Conservation (phyloP, 2,797 vertebrate species). For the Enteromius trimaculatus region DNA sequence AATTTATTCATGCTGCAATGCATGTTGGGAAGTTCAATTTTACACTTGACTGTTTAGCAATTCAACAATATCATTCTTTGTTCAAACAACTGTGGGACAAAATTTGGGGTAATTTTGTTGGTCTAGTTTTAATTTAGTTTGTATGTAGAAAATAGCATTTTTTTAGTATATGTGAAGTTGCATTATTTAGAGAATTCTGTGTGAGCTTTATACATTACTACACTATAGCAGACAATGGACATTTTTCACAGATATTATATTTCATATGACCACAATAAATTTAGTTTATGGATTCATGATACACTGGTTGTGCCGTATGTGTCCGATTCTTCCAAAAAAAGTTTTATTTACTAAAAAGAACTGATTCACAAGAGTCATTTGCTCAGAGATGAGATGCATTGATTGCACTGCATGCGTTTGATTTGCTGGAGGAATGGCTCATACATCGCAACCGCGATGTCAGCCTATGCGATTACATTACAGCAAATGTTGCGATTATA, state of each 20-base stretch:
- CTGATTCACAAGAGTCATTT: neutral
- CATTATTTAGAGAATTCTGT: neutral
- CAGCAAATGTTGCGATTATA: no score
- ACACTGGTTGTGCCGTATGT: neutral
- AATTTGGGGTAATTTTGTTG: no score
- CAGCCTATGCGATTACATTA: no score
- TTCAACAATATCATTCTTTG: no score
- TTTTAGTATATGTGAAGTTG: no score
- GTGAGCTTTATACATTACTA: neutral
- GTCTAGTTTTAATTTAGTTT: no score
- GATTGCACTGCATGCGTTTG: neutral
- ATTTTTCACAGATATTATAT: neutral
- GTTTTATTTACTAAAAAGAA: neutral
- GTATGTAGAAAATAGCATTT: no score
- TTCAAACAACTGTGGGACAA: no score
- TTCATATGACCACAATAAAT: neutral
- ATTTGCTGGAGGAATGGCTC: neutral
- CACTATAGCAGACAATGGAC: neutral
- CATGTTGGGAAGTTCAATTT: no score
- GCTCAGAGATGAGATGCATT: neutral
- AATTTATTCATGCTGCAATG: no score
- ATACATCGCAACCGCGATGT: neutral
- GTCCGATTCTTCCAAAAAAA: neutral
- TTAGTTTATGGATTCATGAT: neutral
- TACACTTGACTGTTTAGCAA: no score